These are phyloP conservation scores for Ornithoptera priamus DNA, from an alignment of 2,888 invertebrate genomes.

Conservation along the genomic window DNA sequence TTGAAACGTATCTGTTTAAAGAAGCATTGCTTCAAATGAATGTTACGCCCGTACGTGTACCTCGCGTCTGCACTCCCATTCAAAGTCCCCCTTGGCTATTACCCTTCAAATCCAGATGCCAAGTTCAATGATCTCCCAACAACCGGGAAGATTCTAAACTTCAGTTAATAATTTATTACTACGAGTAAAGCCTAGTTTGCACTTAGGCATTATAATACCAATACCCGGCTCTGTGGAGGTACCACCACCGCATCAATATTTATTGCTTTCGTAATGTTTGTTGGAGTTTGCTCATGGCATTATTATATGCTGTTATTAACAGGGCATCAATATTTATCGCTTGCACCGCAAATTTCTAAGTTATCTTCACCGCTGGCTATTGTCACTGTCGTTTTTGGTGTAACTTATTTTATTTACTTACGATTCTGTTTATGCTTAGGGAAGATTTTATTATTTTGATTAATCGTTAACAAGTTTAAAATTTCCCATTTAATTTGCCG, in stretches of 20 bases:
- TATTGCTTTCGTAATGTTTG: conserved; percentile 21
- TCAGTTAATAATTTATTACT: conserved; percentile 55
- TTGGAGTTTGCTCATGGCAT: conserved; percentile 12
- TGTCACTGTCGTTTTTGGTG: conserved; percentile 8
- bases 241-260: conserved; percentile 19
- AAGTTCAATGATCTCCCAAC: conserved; percentile 51
- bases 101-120: conserved; percentile 60
- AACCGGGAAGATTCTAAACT: conserved; percentile 47
- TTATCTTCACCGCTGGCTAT: conserved; percentile 13
- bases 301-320: conserved; percentile 22
- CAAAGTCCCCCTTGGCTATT: conserved; percentile 34
- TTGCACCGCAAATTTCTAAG: conserved; percentile 1
- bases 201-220: conserved; percentile 23
- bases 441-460: no score
- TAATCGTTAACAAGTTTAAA: no score
- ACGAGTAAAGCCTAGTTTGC: conserved; percentile 35
- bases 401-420: not conserved
- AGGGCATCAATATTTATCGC: conserved; percentile 18
- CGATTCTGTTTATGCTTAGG: no score
- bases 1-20: not conserved
- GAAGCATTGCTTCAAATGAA: conserved; percentile 32
- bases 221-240: conserved; percentile 16
- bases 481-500: no score
- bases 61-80: conserved; percentile 34
- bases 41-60: conserved; percentile 37